phyloP scores from a whole-genome alignment of 2,797 vertebrate genomes.

The Coregonus ussuriensis region DNA sequence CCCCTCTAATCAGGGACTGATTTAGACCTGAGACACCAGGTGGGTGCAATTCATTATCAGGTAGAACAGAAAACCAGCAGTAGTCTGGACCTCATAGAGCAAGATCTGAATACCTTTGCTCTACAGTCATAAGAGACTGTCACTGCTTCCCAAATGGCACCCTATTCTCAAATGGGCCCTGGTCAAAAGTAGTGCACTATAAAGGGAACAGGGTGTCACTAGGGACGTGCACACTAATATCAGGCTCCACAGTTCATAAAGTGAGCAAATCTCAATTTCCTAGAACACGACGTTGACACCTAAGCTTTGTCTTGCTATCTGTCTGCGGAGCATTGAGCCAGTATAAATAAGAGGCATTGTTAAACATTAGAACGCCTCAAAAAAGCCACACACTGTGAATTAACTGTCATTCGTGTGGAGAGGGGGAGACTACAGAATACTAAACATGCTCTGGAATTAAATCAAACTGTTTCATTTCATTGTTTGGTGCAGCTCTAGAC shows the following conservation, averaged over 20 bases:
- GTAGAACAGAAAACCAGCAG: too few relatives aligned
- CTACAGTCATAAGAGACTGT: background rate
- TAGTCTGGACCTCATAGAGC: too few relatives aligned
- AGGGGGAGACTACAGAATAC: background rate
- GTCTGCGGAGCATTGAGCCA: background rate
- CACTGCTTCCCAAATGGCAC: too few relatives aligned
- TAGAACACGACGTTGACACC: constrained; percentile 10
- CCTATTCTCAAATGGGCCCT: too few relatives aligned
- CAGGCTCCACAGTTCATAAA: constrained; percentile 12
- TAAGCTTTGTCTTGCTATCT: background rate
- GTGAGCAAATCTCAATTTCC: constrained; percentile 13
- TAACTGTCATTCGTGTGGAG: background rate
- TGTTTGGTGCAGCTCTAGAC: too few relatives aligned
- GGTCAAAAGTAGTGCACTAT: too few relatives aligned
- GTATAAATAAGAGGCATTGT: background rate
- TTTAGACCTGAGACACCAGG: too few relatives aligned
- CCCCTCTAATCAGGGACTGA: too few relatives aligned
- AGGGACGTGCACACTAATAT: too few relatives aligned
- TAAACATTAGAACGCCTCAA: background rate
- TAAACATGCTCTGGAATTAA: background rate
- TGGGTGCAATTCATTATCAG: too few relatives aligned
- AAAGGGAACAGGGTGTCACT: too few relatives aligned
- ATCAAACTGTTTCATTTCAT: background rate
- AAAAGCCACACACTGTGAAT: background rate
- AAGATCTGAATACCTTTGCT: background rate